These are phyloP conservation scores for Chrysotoxum bicinctum DNA, from an alignment of 2,888 invertebrate genomes.

Conservation along the genomic window DNA sequence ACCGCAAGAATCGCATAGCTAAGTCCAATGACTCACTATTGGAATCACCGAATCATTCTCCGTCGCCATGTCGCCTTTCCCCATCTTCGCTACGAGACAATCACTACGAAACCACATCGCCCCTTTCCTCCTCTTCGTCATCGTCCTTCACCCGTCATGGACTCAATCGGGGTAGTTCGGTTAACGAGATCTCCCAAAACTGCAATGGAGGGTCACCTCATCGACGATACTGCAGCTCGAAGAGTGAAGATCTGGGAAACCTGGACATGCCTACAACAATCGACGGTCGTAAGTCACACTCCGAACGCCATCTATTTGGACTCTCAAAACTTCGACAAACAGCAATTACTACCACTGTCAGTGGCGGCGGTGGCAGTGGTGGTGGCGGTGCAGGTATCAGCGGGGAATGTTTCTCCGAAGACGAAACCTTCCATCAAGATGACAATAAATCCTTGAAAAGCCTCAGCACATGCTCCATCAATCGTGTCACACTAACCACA, in stretches of 20 bases:
- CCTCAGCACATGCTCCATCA: slow-evolving; percentile 80
- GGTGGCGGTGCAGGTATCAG: slow-evolving; percentile 7
- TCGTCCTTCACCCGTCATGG: slow-evolving; percentile 76
- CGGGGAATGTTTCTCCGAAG: slow-evolving; percentile 77
- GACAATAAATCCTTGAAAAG: slow-evolving; percentile 79
- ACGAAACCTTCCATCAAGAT: slow-evolving; percentile 79
- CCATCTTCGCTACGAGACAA: slow-evolving; percentile 79
- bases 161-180: slow-evolving; percentile 77
- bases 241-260: slow-evolving; percentile 79
- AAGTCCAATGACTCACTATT: slow-evolving; percentile 81
- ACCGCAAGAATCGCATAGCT: slow-evolving; percentile 81
- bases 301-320: slow-evolving; percentile 79
- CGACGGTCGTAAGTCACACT: slow-evolving; percentile 80
- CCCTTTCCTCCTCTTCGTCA: slow-evolving; percentile 76
- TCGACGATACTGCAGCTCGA: slow-evolving; percentile 78
- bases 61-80: slow-evolving; percentile 76
- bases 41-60: slow-evolving; percentile 78
- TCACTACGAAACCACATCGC: slow-evolving; percentile 78
- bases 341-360: slow-evolving; percentile 78
- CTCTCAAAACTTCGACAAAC: slow-evolving; percentile 80
- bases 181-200: slow-evolving; percentile 73
- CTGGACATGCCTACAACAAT: slow-evolving; percentile 77
- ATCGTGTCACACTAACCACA: slow-evolving; percentile 76
- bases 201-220: slow-evolving; percentile 64
- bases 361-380: slow-evolving; percentile 74